Conservation (phyloP, 2,888 invertebrate species). For the Camptogramma bilineatum region DNA sequence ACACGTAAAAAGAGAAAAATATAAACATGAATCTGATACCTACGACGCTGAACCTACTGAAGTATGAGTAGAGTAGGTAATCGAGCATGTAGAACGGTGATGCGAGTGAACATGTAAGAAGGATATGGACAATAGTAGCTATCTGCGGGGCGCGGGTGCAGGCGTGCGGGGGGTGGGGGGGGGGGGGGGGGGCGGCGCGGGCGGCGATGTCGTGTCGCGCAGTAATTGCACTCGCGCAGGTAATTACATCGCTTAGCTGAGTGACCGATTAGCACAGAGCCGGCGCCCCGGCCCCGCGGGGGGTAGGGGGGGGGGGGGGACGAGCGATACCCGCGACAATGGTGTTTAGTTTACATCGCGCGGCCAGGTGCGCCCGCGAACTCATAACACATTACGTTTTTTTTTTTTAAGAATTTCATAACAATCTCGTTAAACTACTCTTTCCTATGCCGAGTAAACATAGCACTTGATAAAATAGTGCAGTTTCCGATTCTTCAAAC, state of each 20-base stretch:
- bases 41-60: too few species aligned
- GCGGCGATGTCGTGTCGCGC: constrained; percentile 1
- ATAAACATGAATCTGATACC: too few species aligned
- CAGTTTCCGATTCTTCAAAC: not conserved
- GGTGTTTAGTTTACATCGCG: constrained; percentile 55
- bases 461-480: not conserved
- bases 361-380: constrained; percentile 45
- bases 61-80: too few species aligned
- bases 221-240: constrained; percentile 7
- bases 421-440: constrained; percentile 37
- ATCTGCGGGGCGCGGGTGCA: not conserved
- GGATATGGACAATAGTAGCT: not conserved
- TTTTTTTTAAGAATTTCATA: constrained; percentile 57
- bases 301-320: constrained; percentile 7
- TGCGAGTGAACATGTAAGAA: too few species aligned
- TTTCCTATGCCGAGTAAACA: constrained; percentile 1
- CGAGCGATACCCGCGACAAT: constrained; percentile 48
- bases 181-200: too few species aligned
- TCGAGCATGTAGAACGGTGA: not conserved
- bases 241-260: constrained; percentile 25
- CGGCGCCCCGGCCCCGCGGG: not conserved
- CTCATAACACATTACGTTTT: constrained; percentile 37
- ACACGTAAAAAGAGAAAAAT: too few species aligned
- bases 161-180: not conserved
- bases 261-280: constrained; percentile 32